phyloP scores from a whole-genome alignment of 2,888 invertebrate species.

The Sphecodes monilicornis region DNA sequence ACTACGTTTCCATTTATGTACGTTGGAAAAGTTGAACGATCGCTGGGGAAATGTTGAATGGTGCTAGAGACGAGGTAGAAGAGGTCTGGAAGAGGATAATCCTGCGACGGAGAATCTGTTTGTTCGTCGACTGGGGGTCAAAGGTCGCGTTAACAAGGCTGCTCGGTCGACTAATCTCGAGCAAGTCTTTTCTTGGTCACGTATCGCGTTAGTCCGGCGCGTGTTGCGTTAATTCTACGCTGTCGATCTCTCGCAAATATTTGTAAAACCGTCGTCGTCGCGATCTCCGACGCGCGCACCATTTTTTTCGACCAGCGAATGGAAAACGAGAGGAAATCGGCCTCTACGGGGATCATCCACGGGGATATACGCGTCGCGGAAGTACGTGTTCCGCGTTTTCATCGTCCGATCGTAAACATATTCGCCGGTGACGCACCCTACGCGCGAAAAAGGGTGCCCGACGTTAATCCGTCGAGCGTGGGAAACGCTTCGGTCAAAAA shows the following conservation, averaged over 20 bases:
- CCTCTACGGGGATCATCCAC: neutral
- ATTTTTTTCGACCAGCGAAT: neutral
- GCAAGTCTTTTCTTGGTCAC: conserved; percentile 54
- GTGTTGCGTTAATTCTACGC: conserved; percentile 34
- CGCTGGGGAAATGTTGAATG: neutral
- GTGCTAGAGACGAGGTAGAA: neutral
- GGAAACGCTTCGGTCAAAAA: conserved; percentile 61
- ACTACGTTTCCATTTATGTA: neutral
- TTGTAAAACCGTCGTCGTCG: conserved; percentile 39
- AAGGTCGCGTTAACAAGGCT: conserved; percentile 21
- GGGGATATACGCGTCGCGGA: neutral
- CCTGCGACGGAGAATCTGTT: conserved; percentile 20
- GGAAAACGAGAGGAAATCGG: neutral
- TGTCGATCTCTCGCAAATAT: conserved; percentile 59
- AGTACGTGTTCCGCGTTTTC: neutral
- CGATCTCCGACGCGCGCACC: conserved; percentile 21
- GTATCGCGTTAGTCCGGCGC: conserved; percentile 28
- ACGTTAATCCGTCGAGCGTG: conserved; percentile 72
- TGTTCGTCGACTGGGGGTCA: conserved; percentile 24
- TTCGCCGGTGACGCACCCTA: neutral
- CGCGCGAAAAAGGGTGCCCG: conserved; percentile 16
- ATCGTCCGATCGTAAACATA: neutral
- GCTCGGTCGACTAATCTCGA: conserved; percentile 24
- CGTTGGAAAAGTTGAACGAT: neutral
- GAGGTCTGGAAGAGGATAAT: neutral